Percentiles rank a stretch among this genome's conserved stretches.
These are phyloP conservation scores for Amblyopsis hoosieri DNA, from an alignment of 2,797 vertebrate genomes.

Conservation along the genomic window DNA sequence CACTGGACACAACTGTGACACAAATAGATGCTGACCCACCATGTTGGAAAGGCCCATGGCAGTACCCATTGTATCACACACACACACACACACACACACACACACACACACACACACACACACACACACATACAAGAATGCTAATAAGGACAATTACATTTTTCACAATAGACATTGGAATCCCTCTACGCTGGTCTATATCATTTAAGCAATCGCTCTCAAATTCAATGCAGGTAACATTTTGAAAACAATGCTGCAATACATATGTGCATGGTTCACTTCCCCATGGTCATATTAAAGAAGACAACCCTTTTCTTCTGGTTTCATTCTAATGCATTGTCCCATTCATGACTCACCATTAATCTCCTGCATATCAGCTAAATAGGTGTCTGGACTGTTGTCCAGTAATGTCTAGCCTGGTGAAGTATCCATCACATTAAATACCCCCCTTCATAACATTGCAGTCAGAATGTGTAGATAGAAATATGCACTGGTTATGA, in stretches of 20 bases:
- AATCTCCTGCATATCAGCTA: neutral
- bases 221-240: neutral
- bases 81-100: neutral
- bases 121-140: constrained; percentile 3
- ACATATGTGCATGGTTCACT: neutral
- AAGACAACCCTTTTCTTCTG: neutral
- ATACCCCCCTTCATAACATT: no score
- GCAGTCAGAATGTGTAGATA: no score
- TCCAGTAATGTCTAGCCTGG: neutral
- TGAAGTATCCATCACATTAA: neutral
- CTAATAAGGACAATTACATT: constrained; percentile 1
- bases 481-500: no score
- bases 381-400: neutral
- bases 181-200: neutral
- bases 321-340: neutral
- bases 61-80: constrained; percentile 21
- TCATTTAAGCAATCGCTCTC: neutral
- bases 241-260: neutral
- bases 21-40: constrained; percentile 50
- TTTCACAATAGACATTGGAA: neutral
- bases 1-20: constrained; percentile 49
- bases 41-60: constrained; percentile 28
- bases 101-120: constrained; percentile 12
- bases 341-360: neutral
- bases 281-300: neutral